Evolutionary conservation across 2,113 vertebrate species (phyloP), one percentile per base, ranked within the genome.

Genomic region (Pantherophis guttatus): DNA sequence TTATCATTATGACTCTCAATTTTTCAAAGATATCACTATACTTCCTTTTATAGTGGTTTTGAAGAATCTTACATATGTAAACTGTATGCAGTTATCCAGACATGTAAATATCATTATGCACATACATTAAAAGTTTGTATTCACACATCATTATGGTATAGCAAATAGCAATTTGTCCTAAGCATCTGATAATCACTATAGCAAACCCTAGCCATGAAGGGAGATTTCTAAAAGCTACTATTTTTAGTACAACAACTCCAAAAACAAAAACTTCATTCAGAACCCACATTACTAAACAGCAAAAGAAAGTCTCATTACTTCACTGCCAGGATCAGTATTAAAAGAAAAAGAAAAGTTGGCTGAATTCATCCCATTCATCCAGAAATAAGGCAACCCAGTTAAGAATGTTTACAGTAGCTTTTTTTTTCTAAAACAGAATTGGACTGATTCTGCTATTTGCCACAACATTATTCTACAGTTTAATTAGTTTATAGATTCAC

Each of bases 371-470:
- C 21, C 39, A 55, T 95, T 94, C 85, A 15, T 90, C 87, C 58
- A 21, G 95, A 92, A 48, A 93, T 94, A 93, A 91, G 90, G 24
- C 50, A 81, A 57, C 33, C 75, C 75, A 65, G 55, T 86, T 86
- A 29, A 39, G 55, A 44, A 9, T 81, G 92, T 94, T 81, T 86
- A 26, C 48, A 1, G 33, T 44, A 19, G 44, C 75, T 81, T 86
- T 50, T 50, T n/a, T 70, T 52, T 52, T n/a, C 19, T n/a, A 86
- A 91, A 89, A 24, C 65, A 92, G 87, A 24, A 54, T 59, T 89
- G 0, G 0, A 13, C 0, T 92, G 89, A 88, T 89, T 91, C 23
- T 87, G 54, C 57, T 48, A 23, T 59, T 54, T 92, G 11, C 33
- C 39, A 44, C 21, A 44, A n/a, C 44, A 92, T 81, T 21, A 92